A percentile compares a stretch with the other conserved stretches of the same genome.
phyloP scores from a whole-genome alignment of 2,113 vertebrate genomes.

The Pelmatolapia mariae region DNA sequence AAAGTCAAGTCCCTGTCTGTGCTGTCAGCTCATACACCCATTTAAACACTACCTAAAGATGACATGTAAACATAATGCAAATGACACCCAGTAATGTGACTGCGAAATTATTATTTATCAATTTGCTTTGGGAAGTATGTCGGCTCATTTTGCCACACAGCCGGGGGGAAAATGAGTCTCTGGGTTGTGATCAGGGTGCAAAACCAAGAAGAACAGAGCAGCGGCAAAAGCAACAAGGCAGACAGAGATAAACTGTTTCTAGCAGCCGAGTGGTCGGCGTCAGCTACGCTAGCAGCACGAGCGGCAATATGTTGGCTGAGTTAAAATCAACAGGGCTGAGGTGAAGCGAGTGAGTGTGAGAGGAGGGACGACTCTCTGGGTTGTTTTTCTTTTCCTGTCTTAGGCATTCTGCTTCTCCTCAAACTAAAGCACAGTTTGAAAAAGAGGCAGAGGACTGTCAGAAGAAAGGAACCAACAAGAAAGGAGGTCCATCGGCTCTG shows the following conservation, averaged over 20 bases:
- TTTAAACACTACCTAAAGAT: neutral
- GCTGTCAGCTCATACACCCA: neutral
- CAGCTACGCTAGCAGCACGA: slow-evolving; percentile 30
- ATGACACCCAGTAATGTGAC: neutral
- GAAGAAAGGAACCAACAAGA: neutral
- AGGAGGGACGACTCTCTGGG: neutral
- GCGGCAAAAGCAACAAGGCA: slow-evolving; percentile 41
- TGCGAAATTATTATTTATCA: neutral
- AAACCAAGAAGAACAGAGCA: slow-evolving; percentile 64
- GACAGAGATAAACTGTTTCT: slow-evolving; percentile 14
- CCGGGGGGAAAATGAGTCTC: neutral
- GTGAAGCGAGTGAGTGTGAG: slow-evolving; percentile 16
- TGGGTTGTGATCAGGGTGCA: slow-evolving; percentile 50
- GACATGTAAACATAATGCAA: neutral
- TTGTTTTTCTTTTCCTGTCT: neutral
- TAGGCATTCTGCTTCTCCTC: neutral
- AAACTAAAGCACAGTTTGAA: neutral
- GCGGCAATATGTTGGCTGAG: slow-evolving; percentile 16
- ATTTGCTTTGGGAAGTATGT: neutral
- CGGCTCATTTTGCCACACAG: neutral
- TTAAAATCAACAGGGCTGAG: slow-evolving; percentile 43
- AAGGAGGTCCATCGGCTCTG: slow-evolving; percentile 9
- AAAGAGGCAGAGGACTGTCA: neutral
- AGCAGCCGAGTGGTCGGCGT: slow-evolving; percentile 19
- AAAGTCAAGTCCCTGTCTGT: neutral